Evolutionary conservation across 37 sponge, comb jelly and placozoan species (phyloP).

Genomic region (Ephydatia muelleri): DNA sequence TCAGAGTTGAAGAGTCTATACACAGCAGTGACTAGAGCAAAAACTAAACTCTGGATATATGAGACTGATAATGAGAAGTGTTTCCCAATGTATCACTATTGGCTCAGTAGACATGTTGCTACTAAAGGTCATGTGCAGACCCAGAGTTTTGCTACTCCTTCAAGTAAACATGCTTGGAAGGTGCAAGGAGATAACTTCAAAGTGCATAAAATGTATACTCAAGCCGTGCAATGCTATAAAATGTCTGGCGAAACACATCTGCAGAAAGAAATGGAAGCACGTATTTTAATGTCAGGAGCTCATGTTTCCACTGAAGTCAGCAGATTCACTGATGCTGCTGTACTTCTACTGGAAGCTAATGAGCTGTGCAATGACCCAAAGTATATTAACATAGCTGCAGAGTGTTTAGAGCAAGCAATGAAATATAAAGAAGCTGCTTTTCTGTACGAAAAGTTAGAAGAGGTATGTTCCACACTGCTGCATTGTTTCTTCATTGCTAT

Average conservation of each 20-base stretch:
- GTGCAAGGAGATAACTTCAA: slow-evolving; percentile 39
- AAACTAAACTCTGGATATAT: slow-evolving; percentile 80
- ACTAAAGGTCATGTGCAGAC: slow-evolving; percentile 2
- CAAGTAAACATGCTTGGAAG: slow-evolving; percentile 49
- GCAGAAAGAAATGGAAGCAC: slow-evolving; percentile 43
- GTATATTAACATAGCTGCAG: slow-evolving; percentile 11
- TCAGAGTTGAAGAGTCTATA: slow-evolving; percentile 83
- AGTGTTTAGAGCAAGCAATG: slow-evolving; percentile 25
- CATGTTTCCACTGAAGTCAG: background rate
- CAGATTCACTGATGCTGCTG: slow-evolving; percentile 12
- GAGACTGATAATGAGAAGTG: slow-evolving; percentile 41
- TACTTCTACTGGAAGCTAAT: background rate
- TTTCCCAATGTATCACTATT: slow-evolving; percentile 56
- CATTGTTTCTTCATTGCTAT: background rate
- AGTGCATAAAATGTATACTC: slow-evolving; percentile 15
- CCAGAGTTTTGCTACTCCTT: slow-evolving; percentile 19
- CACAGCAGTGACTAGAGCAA: slow-evolving; percentile 81
- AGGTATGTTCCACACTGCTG: slow-evolving; percentile 5
- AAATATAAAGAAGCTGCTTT: background rate
- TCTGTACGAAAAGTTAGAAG: slow-evolving; percentile 2
- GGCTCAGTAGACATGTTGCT: slow-evolving; percentile 22
- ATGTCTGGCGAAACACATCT: slow-evolving; percentile 46
- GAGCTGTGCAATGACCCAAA: background rate
- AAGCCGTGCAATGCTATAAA: slow-evolving; percentile 66
- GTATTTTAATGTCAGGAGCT: slow-evolving; percentile 20